A percentile compares a stretch with the other conserved stretches of the same genome.
Conservation (phyloP, 2,113 vertebrate species). For the Corythornis cristatus region DNA sequence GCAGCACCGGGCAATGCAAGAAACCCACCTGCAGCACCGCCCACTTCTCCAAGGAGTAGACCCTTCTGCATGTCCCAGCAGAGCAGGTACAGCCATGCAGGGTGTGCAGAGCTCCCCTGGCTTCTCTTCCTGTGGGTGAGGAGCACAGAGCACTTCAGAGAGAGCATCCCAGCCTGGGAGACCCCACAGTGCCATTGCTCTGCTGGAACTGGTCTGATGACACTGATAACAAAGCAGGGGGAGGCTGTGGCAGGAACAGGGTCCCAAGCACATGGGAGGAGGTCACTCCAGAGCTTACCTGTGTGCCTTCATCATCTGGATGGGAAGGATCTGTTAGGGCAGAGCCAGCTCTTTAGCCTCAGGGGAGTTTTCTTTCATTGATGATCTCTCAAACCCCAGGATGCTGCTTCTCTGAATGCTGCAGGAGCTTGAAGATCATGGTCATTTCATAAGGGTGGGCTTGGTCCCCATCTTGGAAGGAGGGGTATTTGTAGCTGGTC, state of each 20-base stretch:
- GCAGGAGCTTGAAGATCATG: not conserved
- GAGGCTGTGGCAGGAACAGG: not conserved
- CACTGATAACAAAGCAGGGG: not conserved
- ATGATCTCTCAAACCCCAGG: not conserved
- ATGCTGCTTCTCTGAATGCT: not conserved
- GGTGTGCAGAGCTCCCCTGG: accelerated
- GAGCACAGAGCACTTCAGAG: not conserved
- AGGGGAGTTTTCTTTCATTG: not conserved
- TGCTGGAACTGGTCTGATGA: not conserved
- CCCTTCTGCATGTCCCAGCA: not conserved
- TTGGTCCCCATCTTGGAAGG: not conserved
- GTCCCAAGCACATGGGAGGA: not conserved
- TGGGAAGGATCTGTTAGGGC: not conserved
- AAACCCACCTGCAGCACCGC: conserved; percentile 41
- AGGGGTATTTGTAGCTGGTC: not conserved
- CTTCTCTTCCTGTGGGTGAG: not conserved
- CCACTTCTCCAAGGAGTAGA: conserved; percentile 43
- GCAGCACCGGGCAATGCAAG: conserved; percentile 68
- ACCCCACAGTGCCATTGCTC: accelerated
- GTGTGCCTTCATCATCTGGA: accelerated
- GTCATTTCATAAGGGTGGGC: not conserved
- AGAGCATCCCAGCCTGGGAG: accelerated
- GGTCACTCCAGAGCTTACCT: no score
- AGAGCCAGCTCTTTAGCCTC: not conserved
- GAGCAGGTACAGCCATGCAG: conserved; percentile 55